Evolutionary conservation across 2,888 invertebrate genomes (phyloP), one percentile per base, ranked within the genome.

Genomic region (Mimas tiliae): DNA sequence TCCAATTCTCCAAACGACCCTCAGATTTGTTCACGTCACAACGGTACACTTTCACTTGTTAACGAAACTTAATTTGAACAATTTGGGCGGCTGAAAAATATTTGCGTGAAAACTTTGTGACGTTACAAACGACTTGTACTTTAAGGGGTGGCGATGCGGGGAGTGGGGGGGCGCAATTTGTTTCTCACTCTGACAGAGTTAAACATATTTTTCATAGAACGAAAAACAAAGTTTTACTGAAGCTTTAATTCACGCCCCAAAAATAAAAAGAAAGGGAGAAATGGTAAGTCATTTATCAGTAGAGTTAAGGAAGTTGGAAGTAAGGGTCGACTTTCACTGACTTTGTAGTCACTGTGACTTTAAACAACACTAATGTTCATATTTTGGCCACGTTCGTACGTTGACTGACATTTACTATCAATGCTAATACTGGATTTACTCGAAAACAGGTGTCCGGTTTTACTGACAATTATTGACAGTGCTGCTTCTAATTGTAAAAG

Each of bases 141-240:
- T 50, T 16, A 11, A 12, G 52, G 27, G 52, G 52, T 6, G 27
- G 27, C 14, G 52, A 8, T 11, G 27, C 38, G 50, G 50, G 50
- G 9, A 6, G 50, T 19, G 34, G n/a, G 16, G 55, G 38, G 38
- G 42, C 58, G 58, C 58, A 42, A 58, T 58, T 58, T 58, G 58
- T 58, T 38, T 33, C 52, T 27, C 52, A 19, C 27, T 27, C 7
- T 52, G 52, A 12, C 52, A 52, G 27, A 52, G 27, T 11, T 16
- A 58, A 58, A 58, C 58, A 42, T 58, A 58, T 58, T 58, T 58
- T 58, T 58, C 58, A 58, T 58, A 58, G 19, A 58, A 58, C 42
- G 38, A 58, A 38, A 19, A 58, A 42, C 42, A 58, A 58, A 58
- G 58, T 58, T 58, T 58, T 16, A 19, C 38, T 58, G 19, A 58